phyloP scores from a whole-genome alignment of 2,113 vertebrate genomes.

The Sula dactylatra region DNA sequence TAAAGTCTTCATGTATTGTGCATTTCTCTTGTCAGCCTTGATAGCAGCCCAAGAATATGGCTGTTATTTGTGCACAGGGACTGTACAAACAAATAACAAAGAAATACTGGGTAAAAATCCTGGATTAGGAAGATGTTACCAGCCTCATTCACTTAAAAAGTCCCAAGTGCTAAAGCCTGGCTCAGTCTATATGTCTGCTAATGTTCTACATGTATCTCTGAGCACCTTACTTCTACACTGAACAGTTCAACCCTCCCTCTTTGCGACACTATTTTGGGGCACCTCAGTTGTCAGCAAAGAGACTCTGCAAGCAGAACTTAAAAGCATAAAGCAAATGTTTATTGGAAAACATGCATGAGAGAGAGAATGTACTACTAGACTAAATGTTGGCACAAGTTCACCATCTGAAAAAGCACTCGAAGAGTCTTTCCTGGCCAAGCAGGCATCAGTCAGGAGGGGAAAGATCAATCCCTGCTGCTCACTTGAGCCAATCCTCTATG shows the following conservation, averaged over 20 bases:
- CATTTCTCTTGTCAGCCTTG: neutral
- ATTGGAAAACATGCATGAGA: neutral
- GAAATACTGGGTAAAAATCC: neutral
- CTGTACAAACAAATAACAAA: neutral
- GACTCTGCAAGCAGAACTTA: neutral
- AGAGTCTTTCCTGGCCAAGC: neutral
- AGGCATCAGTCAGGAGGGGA: neutral
- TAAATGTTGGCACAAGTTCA: neutral
- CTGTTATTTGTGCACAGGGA: neutral
- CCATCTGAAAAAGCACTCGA: neutral
- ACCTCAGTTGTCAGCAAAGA: neutral
- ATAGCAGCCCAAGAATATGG: neutral
- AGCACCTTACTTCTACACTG: neutral
- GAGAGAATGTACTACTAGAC: neutral
- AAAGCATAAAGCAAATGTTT: neutral
- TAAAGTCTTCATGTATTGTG: neutral
- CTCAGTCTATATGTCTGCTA: neutral
- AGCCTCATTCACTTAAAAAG: neutral
- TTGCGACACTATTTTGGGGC: neutral
- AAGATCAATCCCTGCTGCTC: neutral
- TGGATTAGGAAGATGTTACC: neutral
- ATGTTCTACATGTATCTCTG: neutral
- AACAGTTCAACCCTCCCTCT: neutral
- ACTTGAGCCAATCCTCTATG: neutral
- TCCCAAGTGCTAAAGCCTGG: neutral